Conservation (phyloP, 1,140 invertebrate genomes). For the roundworm (Caenorhabditis elegans) region WBcel235 BX284602.5:3082501-3083000, state of each 20-base stretch:
- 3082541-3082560: conserved; percentile 77
- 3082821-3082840: conserved; percentile 87
- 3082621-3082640: conserved; percentile 95
- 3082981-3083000: too few relatives aligned
- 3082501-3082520: conserved; percentile 89
- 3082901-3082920: conserved; percentile 79
- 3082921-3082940: conserved; percentile 79
- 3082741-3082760: conserved; percentile 84
- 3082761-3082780: conserved; percentile 75
- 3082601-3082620: conserved; percentile 90
- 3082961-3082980: conserved; percentile 71
- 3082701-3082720: conserved; percentile 87
- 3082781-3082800: conserved; percentile 57
- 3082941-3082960: conserved; percentile 68
- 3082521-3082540: conserved; percentile 72
- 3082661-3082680: conserved; percentile 92
- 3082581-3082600: conserved; percentile 89
- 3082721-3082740: conserved; percentile 91
- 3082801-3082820: conserved; percentile 41
- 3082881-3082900: conserved; percentile 54
- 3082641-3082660: conserved; percentile 88
- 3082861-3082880: conserved; percentile 56
- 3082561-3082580: conserved; percentile 83
- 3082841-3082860: conserved; percentile 88
- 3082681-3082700: conserved; percentile 90